Base-by-base conservation (phyloP, 2,888 invertebrate species). In the Parnassius glacialis region DNA sequence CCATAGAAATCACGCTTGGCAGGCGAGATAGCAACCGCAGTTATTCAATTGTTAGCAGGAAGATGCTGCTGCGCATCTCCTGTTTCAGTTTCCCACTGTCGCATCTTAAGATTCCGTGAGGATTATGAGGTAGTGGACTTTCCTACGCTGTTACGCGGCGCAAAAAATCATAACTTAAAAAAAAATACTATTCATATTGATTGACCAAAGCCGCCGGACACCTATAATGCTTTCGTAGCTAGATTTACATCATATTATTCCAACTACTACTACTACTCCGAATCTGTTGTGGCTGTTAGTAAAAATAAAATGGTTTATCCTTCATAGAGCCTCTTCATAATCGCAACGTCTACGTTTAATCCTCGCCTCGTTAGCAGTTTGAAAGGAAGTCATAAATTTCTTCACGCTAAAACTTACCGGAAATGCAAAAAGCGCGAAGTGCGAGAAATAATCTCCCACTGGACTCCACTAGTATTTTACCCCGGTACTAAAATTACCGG, bases 401-500 rank as follows among this genome's bases (percentile, higher is more conserved):
- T 59, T 56, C 50, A 50, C 58, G 54, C 54, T 55, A 54, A 59
- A 59, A 59, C 48, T 62, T 43, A 16, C 59, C 55, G 63, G 59
- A 63, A 63, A 63, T 52, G 54, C 54, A 44, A 63, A 34, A 55
- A 52, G 59, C 59, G 59, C 59, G 59, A 47, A 25, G 41, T 50
- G 53, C 58, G 62, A 54, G 63, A 59, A 63, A 55, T 59, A 52
- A 55, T 59, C 59, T 59, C 59, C 63, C 63, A 56, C 55, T 51
- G 51, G 55, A 63, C 55, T 53, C 13, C 13, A 52, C 57, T 52
- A 45, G 54, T 62, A 58, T 58, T 54, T 41, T 54, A 54, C 54
- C 44, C 62, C 50, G 45, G 11, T 43, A 51, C 62, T 51, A 58
- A 55, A 62, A 62, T 58, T 62, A 54, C 62, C 16, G 62, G 48